phyloP scores from a whole-genome alignment of 1,140 invertebrate genomes.

The Papilio helenus region DNA sequence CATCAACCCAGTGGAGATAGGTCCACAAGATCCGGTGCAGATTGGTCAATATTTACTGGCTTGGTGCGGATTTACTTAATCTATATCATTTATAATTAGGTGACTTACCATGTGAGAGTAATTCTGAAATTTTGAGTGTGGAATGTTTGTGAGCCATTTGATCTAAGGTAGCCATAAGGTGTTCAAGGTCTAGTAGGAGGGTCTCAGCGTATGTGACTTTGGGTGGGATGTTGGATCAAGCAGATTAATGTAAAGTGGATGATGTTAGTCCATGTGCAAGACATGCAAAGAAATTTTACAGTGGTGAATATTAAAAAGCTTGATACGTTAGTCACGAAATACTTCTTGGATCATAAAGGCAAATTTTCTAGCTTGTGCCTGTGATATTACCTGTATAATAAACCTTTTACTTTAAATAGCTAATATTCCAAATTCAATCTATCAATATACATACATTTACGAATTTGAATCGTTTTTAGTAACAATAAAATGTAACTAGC shows the following conservation, averaged over 20 bases:
- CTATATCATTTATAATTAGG: constrained; percentile 36
- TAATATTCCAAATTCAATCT: background rate
- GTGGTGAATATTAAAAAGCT: constrained; percentile 59
- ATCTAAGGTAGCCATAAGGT: constrained; percentile 83
- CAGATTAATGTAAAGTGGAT: constrained; percentile 64
- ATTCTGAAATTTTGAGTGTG: constrained; percentile 81
- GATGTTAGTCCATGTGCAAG: constrained; percentile 79
- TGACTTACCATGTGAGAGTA: constrained; percentile 81
- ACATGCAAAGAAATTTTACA: constrained; percentile 81
- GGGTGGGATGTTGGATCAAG: constrained; percentile 74
- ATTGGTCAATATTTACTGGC: background rate
- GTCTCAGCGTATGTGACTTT: constrained; percentile 85
- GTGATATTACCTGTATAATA: background rate
- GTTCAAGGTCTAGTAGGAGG: constrained; percentile 86
- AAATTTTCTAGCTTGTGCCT: background rate
- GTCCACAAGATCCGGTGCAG: background rate
- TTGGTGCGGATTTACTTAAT: background rate
- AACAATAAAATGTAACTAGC: background rate
- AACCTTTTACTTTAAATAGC: background rate
- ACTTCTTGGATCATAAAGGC: constrained; percentile 1
- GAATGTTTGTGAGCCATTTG: constrained; percentile 83
- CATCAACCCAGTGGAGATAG: background rate
- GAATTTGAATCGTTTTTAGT: background rate
- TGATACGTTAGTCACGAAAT: constrained; percentile 44
- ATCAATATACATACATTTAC: background rate